Percentiles rank a stretch among this genome's conserved stretches.
phyloP scores from a whole-genome alignment of 2,113 vertebrate genomes.

The Antigone vipio region DNA sequence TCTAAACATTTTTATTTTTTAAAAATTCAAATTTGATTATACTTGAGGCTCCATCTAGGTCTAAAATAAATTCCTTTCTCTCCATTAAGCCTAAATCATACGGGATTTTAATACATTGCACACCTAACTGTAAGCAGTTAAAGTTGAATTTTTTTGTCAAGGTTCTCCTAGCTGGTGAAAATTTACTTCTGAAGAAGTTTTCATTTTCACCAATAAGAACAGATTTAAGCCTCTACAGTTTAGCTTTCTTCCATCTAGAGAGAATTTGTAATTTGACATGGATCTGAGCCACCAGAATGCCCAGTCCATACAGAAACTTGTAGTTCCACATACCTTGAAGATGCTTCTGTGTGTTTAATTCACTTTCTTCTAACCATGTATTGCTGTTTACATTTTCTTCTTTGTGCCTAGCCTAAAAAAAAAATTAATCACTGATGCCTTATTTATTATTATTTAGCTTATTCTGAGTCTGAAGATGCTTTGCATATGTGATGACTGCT shows the following conservation, averaged over 20 bases:
- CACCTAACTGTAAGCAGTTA: neutral
- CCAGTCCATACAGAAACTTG: neutral
- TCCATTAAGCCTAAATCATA: neutral
- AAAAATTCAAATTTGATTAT: neutral
- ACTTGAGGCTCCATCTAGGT: neutral
- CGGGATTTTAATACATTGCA: neutral
- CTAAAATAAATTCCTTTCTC: neutral
- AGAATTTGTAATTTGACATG: neutral
- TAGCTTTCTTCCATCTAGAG: neutral
- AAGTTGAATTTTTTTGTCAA: neutral
- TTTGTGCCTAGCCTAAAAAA: neutral
- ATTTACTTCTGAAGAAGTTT: neutral
- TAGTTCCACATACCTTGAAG: neutral
- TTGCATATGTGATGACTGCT: neutral
- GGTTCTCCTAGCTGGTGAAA: neutral
- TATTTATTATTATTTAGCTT: neutral
- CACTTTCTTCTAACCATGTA: neutral
- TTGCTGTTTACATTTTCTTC: neutral
- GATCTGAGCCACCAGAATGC: neutral
- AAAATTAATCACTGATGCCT: neutral
- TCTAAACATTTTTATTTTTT: neutral
- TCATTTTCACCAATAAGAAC: neutral
- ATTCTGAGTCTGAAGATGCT: neutral
- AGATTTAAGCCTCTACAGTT: neutral
- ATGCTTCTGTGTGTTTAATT: neutral